Evolutionary conservation across 2,888 invertebrate species (phyloP), one percentile per base, ranked within the genome.

Genomic region (Lutraria lutraria): DNA sequence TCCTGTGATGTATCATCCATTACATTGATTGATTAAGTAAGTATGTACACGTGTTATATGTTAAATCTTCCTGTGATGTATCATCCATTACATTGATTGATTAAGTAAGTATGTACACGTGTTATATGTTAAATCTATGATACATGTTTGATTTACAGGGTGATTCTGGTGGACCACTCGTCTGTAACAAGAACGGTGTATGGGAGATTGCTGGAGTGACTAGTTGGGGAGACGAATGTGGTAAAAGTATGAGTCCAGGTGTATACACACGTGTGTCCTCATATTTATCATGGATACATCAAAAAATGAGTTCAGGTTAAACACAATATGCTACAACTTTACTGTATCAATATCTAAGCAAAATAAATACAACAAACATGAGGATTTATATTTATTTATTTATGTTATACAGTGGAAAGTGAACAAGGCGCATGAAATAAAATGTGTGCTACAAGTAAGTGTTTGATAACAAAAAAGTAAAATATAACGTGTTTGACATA

Each of bases 151-250:
- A 56, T n/a, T 29, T 60, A 25, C 84, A 94, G 94, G 94, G 95
- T 19, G 95, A 95, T 79, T 93, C 93, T 16, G 95, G 95, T 34
- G 95, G 94, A 12, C 95, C 95, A 16, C 54, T 94, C 29, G 93
- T 93, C 13, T 95, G 95, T 88, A 88, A 93, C 83, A 93, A 81
- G 31, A 85, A 91, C 34, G 94, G 94, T 3, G 84, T 89, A 13
- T 94, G 93, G 93, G 92, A 93, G 84, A 68, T 94, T 31, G 94
- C 92, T 3, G 95, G 95, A 19, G 91, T 95, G 15, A 93, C 93
- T 15, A 94, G 94, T 81, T 95, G 94, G 94, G 95, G 95, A 0
- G 92, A 92, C 68, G 95, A 94, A 2, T 95, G 95, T 90, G 95
- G 93, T 0, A 81, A 94, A 25, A 86, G 90, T 16, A 89, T 93